phyloP scores from a whole-genome alignment of 1,140 invertebrate species.

The Pantala flavescens region DNA sequence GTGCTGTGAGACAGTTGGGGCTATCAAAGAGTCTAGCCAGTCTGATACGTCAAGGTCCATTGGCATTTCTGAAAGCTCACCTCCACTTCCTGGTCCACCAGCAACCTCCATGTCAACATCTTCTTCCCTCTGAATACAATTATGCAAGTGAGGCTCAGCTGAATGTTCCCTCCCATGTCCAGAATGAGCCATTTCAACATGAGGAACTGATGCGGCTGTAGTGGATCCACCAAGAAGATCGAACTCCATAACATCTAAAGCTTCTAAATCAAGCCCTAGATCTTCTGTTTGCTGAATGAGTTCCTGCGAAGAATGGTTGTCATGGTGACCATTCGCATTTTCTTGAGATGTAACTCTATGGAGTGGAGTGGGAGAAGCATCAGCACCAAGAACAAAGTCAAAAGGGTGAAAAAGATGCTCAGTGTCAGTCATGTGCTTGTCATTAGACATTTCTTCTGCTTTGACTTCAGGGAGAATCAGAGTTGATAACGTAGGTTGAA shows the following conservation, averaged over 20 bases:
- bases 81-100: background rate
- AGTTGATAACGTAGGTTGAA: conserved; percentile 26
- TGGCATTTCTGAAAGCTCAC: conserved; percentile 37
- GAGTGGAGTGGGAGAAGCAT: background rate
- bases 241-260: conserved; percentile 46
- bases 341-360: background rate
- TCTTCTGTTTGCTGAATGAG: conserved; percentile 35
- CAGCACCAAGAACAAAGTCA: background rate
- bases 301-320: conserved; percentile 19
- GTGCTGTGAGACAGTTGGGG: conserved; percentile 29
- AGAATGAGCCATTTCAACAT: conserved; percentile 32
- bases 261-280: conserved; percentile 40
- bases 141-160: conserved; percentile 15
- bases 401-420: conserved; percentile 30
- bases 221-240: background rate
- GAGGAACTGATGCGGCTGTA: background rate
- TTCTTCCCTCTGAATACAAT: background rate
- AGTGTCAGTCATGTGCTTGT: conserved; percentile 24
- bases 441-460: conserved; percentile 24
- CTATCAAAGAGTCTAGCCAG: conserved; percentile 58
- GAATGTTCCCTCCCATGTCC: conserved; percentile 20
- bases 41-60: conserved; percentile 61
- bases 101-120: conserved; percentile 24
- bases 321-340: conserved; percentile 4
- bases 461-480: background rate